Evolutionary conservation across 2,888 invertebrate genomes (phyloP).

Genomic region (Drosophila subsilvestris): DNA sequence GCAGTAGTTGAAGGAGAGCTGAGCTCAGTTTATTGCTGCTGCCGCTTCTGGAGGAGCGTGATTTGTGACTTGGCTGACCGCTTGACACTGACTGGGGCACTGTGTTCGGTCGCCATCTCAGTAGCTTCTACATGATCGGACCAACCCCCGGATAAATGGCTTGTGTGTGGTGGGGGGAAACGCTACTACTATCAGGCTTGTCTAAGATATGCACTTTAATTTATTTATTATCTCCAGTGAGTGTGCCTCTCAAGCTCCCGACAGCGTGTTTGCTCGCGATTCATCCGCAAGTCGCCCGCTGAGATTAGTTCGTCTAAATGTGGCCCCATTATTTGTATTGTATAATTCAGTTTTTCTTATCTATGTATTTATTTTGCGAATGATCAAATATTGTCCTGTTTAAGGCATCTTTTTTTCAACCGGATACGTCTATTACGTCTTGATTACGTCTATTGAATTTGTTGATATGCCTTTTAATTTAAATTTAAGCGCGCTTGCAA

Average conservation of each 20-base stretch:
- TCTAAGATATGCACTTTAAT: constrained; percentile 63
- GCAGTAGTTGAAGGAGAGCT: constrained; percentile 21
- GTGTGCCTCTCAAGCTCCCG: constrained; percentile 14
- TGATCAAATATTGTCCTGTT: constrained; percentile 35
- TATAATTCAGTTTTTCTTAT: constrained; percentile 36
- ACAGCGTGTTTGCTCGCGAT: constrained; percentile 36
- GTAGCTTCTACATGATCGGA: background rate
- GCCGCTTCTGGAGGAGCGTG: background rate
- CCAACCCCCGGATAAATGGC: background rate
- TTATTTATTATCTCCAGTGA: constrained; percentile 63
- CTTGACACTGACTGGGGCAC: constrained; percentile 60
- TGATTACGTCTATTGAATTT: constrained; percentile 5
- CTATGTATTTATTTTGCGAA: constrained; percentile 40
- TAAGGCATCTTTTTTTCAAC: constrained; percentile 1
- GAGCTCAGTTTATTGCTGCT: constrained; percentile 26
- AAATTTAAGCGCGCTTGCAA: background rate
- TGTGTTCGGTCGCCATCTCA: background rate
- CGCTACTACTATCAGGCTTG: constrained; percentile 37
- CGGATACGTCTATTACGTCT: constrained; percentile 6
- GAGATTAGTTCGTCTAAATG: constrained; percentile 59
- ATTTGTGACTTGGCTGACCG: constrained; percentile 48
- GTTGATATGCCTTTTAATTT: background rate
- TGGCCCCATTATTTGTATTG: constrained; percentile 33
- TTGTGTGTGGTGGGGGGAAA: constrained; percentile 1
- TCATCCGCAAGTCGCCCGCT: constrained; percentile 33